Base-by-base conservation (phyloP, 1,140 invertebrate species). In the Drosophila pachea region DNA sequence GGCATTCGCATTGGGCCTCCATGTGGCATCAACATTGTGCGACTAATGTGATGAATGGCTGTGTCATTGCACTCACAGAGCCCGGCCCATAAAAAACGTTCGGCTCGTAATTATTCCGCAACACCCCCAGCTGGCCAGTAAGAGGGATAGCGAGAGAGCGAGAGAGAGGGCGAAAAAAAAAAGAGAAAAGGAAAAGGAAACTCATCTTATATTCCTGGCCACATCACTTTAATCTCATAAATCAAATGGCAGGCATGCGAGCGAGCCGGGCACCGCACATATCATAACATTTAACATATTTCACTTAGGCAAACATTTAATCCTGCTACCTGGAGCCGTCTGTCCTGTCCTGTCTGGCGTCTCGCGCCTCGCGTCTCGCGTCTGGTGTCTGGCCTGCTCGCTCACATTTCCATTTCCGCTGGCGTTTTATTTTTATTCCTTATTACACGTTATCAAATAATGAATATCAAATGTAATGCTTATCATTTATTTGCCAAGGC, bases 401-500 rank as follows among this genome's bases (percentile, higher is more conserved):
- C 47, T 42, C 63, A 75, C 62, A 69, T 81, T 83, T 81, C 77
- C 77, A 86, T 88, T 88, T 88, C 87, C 84, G 81, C 69, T 78
- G 64, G 87, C 86, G 78, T 78, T 88, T 76, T 87, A 78, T 83
- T 87, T 87, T 84, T 81, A 88, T 87, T 76, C 68, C 83, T 77
- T 87, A 82, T 86, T 83, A 69, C 71, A 61, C 70, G 65, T 83
- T 88, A 88, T 88, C 87, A 88, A 88, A 88, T 88, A 88, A 88
- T 88, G 87, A 88, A 88, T 88, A 88, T 88, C 87, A 88, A 88
- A 88, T 88, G 83, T 86, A 88, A 88, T 88, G 83, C 87, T 88
- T 88, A 88, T 88, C 87, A 88, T 88, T 87, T 88, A 86, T 87
- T 88, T 88, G 86, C 87, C 71, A 76, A 86, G 69, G 71, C 50